phyloP scores from a whole-genome alignment of 1,140 invertebrate species.

The Zaprionus vittiger region DNA sequence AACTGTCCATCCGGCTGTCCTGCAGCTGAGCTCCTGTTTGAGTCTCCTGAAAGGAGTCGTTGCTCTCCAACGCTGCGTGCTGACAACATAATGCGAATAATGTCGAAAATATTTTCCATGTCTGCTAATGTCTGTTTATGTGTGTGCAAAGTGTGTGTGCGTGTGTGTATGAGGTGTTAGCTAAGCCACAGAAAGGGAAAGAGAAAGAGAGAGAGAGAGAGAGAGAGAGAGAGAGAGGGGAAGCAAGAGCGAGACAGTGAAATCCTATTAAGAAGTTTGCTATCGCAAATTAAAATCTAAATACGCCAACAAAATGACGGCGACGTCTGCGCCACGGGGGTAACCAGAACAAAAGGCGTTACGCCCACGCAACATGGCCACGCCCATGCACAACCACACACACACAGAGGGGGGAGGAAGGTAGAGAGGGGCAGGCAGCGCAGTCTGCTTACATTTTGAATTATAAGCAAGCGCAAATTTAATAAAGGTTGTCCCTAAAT shows the following conservation, averaged over 20 bases:
- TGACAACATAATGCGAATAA: conserved; percentile 71
- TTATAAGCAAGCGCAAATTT: conserved; percentile 79
- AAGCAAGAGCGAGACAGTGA: conserved; percentile 65
- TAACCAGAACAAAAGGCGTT: conserved; percentile 50
- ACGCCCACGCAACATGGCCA: conserved; percentile 9
- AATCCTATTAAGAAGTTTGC: conserved; percentile 82
- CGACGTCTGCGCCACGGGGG: conserved; percentile 63
- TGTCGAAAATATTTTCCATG: conserved; percentile 74
- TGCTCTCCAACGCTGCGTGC: conserved; percentile 41
- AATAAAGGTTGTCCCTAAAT: conserved; percentile 71
- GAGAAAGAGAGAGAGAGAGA: not conserved
- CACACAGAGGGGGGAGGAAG: not conserved
- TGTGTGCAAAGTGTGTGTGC: conserved; percentile 12
- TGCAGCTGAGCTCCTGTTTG: not conserved
- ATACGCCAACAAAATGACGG: conserved; percentile 79
- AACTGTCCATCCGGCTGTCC: not conserved
- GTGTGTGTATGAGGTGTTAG: conserved; percentile 19
- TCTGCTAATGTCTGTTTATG: conserved; percentile 50
- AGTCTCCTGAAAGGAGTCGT: conserved; percentile 29
- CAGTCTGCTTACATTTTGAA: conserved; percentile 74
- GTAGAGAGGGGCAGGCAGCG: not conserved
- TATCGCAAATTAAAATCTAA: conserved; percentile 83
- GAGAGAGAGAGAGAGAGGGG: not conserved
- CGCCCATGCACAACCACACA: conserved; percentile 24
- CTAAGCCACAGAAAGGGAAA: not conserved